Percentiles rank a stretch among this genome's conserved stretches.
Evolutionary conservation across 2,888 invertebrate genomes (phyloP).

Genomic region (Leptopterna dolabrata): DNA sequence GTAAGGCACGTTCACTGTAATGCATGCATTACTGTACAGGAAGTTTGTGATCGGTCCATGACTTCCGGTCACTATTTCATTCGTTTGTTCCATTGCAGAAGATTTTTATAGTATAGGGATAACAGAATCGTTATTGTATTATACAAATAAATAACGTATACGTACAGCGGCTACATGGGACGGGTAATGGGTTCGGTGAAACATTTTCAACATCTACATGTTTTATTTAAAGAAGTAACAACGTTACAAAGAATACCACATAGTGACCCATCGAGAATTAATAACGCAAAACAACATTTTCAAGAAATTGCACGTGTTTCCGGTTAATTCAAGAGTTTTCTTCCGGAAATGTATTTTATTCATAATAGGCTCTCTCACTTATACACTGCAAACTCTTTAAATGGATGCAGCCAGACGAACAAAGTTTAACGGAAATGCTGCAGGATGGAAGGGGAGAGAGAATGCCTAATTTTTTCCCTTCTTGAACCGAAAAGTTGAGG

Average conservation of each 20-base stretch:
- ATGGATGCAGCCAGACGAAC: background rate
- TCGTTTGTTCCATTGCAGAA: too few species aligned
- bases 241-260: too few species aligned
- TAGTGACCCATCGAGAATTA: background rate
- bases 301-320: background rate
- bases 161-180: too few species aligned
- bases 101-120: too few species aligned
- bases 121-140: too few species aligned
- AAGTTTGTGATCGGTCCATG: too few species aligned
- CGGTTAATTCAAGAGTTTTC: background rate
- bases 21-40: too few species aligned
- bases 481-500: slow-evolving; percentile 42
- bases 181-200: too few species aligned
- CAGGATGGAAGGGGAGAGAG: background rate
- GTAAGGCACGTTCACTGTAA: too few species aligned
- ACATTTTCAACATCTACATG: too few species aligned
- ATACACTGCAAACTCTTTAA: slow-evolving; percentile 31
- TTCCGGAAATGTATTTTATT: background rate
- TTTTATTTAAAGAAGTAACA: background rate
- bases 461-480: slow-evolving; percentile 31
- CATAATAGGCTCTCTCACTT: background rate
- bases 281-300: background rate
- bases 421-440: slow-evolving; percentile 1
- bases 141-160: too few species aligned
- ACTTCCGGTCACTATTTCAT: too few species aligned